Base-by-base conservation (phyloP, 2,797 vertebrate species). In the Psittacula derbiana region DNA sequence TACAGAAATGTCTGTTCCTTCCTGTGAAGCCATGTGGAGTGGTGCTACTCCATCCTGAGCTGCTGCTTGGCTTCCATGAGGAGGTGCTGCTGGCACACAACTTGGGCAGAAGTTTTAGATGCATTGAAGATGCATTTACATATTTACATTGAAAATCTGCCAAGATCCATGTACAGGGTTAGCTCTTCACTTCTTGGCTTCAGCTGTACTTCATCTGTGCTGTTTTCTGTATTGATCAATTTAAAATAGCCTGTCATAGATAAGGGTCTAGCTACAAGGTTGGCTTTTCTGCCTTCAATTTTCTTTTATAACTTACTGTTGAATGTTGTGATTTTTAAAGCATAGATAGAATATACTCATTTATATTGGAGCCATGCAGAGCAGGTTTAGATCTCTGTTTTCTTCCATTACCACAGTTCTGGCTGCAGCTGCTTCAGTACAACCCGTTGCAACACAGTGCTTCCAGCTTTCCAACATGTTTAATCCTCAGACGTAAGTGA, bases 381-480 rank as follows among this genome's bases (percentile, higher is more conserved):
- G n/a, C 0, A 0, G 13, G 20, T 81, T 57, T n/a, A 64, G 12
- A 53, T 52, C 44, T n/a, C 4, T 71, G 4, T 14, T 28, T 58
- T 43, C 92, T 79, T 72, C 47, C 55, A 66, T 93, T 47, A 57
- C 55, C 86, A 91, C 94, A 97, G 91, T 96, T 58, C 94, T 98
- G 93, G 97, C 98, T 98, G 98, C 98, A 98, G 98, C 98, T 89
- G 98, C 98, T 94, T 98, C 99, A 55, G 98, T 99, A 69, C 99
- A 98, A 76, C 99, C 99, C 16, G 98, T 99, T 81, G 98, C 99
- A 87, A 99, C 99, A 31, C 99, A 99, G 95, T 99, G 99, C 97
- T 99, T 99, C 97, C 99, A 99, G 95, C 98, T 99, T 43, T 99
- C 99, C 95, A 99, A 99, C 95, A 99, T 99, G 99, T 99, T 99